Evolutionary conservation across 2,113 vertebrate species (phyloP).

Genomic region (Caracal caracal): DNA sequence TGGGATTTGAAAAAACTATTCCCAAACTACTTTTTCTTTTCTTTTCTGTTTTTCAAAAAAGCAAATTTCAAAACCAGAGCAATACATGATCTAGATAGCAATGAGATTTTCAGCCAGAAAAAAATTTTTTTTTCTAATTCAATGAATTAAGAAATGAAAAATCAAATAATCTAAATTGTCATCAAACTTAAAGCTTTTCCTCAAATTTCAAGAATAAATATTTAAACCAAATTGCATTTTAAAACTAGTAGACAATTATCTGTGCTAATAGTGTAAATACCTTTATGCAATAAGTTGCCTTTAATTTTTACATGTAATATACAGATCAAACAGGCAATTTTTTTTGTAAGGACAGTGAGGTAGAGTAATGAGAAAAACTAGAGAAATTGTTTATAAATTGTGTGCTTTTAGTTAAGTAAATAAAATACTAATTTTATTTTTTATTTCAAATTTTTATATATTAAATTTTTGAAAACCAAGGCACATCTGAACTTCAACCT

Average conservation of each 20-base stretch:
- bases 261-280: neutral
- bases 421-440: slow-evolving; percentile 42
- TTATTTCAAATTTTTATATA: slow-evolving; percentile 31
- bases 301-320: slow-evolving; percentile 44
- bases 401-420: slow-evolving; percentile 34
- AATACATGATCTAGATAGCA: slow-evolving; percentile 41
- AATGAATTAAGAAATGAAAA: slow-evolving; percentile 52
- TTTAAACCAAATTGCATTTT: slow-evolving; percentile 44
- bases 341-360: slow-evolving; percentile 16
- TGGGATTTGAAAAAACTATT: slow-evolving; percentile 34
- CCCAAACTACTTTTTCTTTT: neutral
- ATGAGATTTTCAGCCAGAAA: slow-evolving; percentile 29
- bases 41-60: neutral
- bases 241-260: neutral
- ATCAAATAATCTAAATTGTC: slow-evolving; percentile 10
- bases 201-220: slow-evolving; percentile 45
- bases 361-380: neutral
- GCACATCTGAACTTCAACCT: neutral
- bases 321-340: neutral
- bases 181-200: slow-evolving; percentile 18
- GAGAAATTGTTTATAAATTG: neutral
- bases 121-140: neutral
- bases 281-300: neutral
- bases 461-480: slow-evolving; percentile 19
- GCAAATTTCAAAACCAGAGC: slow-evolving; percentile 34